Evolutionary conservation across 2,888 invertebrate genomes (phyloP).

Genomic region (Pimpla rufipes): DNA sequence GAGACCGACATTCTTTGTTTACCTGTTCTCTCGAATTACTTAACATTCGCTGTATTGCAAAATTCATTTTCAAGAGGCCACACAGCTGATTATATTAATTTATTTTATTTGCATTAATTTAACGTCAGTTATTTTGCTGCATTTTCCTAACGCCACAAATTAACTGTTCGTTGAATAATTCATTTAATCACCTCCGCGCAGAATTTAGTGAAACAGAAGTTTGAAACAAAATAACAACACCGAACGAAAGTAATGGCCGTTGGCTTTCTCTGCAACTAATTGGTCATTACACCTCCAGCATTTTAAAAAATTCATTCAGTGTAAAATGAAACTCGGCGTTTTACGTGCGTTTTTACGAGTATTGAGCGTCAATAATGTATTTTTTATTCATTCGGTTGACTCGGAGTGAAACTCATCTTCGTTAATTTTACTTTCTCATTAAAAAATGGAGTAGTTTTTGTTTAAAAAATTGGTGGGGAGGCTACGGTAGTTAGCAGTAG

Average conservation of each 20-base stretch:
- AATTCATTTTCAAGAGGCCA: not conserved
- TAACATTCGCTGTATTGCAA: not conserved
- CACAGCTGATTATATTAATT: too few relatives aligned
- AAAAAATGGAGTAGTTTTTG: not conserved
- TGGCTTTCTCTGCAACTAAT: not conserved
- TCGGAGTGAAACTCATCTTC: not conserved
- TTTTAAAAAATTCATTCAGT: not conserved
- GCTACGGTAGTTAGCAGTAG: not conserved
- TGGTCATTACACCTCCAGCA: not conserved
- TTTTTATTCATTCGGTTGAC: not conserved
- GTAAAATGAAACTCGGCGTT: not conserved
- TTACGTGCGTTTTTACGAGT: too few relatives aligned
- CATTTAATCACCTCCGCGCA: too few relatives aligned
- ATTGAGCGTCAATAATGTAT: too few relatives aligned
- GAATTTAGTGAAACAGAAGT: too few relatives aligned
- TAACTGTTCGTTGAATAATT: too few relatives aligned
- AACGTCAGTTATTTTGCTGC: too few relatives aligned
- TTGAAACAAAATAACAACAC: not conserved
- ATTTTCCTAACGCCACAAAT: too few relatives aligned
- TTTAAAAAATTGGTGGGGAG: not conserved
- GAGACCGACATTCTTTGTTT: not conserved
- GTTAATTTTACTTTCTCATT: not conserved
- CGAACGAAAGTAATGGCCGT: not conserved
- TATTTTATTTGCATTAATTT: not conserved
- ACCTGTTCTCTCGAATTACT: not conserved